Evolutionary conservation across 2,113 vertebrate genomes (phyloP).

Genomic region (Lamprologus sp.): DNA sequence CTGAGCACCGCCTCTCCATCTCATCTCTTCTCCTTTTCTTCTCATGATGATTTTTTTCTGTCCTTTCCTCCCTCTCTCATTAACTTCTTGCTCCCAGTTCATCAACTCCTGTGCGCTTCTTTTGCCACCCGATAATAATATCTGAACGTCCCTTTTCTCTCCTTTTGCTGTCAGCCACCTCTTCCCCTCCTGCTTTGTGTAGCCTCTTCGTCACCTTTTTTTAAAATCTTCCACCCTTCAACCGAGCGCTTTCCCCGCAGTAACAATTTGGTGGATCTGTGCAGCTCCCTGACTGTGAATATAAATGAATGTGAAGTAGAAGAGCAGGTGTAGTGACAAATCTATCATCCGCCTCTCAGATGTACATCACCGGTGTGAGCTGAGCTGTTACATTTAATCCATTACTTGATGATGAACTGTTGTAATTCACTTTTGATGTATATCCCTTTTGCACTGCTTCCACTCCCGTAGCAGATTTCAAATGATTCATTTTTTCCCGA

Average conservation of each 20-base stretch:
- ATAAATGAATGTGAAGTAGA: constrained; percentile 3
- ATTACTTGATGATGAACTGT: not conserved
- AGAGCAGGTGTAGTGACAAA: constrained; percentile 23
- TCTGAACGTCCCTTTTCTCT: not conserved
- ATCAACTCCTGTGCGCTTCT: not conserved
- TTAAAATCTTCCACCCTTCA: not conserved
- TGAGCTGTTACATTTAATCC: not conserved
- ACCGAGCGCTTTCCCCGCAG: not conserved
- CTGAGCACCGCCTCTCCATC: not conserved
- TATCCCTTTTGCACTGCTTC: not conserved
- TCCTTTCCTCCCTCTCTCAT: not conserved
- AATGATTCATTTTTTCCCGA: not conserved
- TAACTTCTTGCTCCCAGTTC: not conserved
- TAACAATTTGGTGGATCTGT: not conserved
- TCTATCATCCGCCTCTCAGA: not conserved
- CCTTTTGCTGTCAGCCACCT: not conserved
- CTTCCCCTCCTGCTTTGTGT: not conserved
- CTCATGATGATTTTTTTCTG: not conserved
- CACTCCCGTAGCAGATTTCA: not conserved
- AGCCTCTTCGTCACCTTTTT: not conserved
- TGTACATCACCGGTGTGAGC: not conserved
- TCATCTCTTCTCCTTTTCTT: not conserved
- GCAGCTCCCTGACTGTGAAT: not conserved
- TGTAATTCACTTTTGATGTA: not conserved
- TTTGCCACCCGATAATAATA: not conserved